Evolutionary conservation across 2,888 invertebrate genomes (phyloP).

Genomic region (Patella ulyssiponensis): DNA sequence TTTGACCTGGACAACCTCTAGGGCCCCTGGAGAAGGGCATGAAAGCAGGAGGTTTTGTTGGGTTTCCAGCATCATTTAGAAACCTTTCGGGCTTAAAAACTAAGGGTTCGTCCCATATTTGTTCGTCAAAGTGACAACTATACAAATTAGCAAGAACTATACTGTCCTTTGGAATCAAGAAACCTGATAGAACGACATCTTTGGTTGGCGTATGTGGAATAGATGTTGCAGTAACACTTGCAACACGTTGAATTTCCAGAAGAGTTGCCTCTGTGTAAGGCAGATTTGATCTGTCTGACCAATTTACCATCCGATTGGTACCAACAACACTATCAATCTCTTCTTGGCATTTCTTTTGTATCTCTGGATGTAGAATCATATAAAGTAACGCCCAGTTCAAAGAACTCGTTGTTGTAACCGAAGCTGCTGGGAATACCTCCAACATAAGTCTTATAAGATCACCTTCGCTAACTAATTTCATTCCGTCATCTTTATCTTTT

Average conservation of each 20-base stretch:
- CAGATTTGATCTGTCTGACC: not conserved
- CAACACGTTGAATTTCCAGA: constrained; percentile 17
- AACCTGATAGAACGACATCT: constrained; percentile 15
- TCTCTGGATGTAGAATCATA: constrained; percentile 37
- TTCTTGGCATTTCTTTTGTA: constrained; percentile 35
- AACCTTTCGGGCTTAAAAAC: constrained; percentile 22
- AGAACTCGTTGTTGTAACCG: constrained; percentile 39
- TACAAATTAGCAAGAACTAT: constrained; percentile 5
- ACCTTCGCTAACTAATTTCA: not conserved
- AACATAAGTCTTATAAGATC: constrained; percentile 12
- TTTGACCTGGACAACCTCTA: constrained; percentile 49
- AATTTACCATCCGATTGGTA: not conserved
- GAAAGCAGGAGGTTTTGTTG: constrained; percentile 29
- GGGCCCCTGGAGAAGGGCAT: constrained; percentile 44
- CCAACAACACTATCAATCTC: constrained; percentile 17
- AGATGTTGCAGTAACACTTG: not conserved
- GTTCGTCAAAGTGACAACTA: constrained; percentile 8
- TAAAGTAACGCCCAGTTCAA: constrained; percentile 43
- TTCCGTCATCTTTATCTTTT: not conserved
- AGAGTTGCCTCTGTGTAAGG: constrained; percentile 18
- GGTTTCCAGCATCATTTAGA: constrained; percentile 6
- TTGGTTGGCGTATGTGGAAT: constrained; percentile 1
- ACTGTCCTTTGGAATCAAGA: constrained; percentile 15
- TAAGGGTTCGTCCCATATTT: constrained; percentile 13
- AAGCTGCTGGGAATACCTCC: constrained; percentile 44